Conservation (phyloP, 2,888 invertebrate species). For the Acanthosepion lycidas region DNA sequence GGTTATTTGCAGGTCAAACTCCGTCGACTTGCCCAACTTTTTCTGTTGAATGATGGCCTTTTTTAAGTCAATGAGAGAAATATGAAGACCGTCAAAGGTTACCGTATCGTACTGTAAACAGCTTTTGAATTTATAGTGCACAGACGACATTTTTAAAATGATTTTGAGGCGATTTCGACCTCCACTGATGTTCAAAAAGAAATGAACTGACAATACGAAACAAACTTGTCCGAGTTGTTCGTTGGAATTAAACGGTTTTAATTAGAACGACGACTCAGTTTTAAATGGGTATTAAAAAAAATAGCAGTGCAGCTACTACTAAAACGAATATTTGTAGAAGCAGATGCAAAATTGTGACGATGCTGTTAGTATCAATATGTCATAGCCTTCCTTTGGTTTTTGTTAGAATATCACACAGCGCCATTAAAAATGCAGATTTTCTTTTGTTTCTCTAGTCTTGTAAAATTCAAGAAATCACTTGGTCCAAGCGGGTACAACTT, state of each 20-base stretch:
- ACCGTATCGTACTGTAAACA: conserved; percentile 96
- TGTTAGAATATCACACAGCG: neutral
- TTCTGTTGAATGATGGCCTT: conserved; percentile 95
- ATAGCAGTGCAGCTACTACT: no score
- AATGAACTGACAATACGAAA: no score
- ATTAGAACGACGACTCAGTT: no score
- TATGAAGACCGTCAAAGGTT: conserved; percentile 96
- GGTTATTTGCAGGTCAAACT: conserved; percentile 96
- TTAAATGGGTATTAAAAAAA: no score
- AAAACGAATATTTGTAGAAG: neutral
- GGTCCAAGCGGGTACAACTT: neutral
- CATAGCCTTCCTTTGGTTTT: neutral
- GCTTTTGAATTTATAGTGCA: conserved; percentile 99
- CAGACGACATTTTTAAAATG: conserved; percentile 80
- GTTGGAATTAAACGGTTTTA: no score
- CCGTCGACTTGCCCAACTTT: conserved; percentile 91
- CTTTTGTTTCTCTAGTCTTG: neutral
- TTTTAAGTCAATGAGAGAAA: conserved; percentile 95
- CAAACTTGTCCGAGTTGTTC: no score
- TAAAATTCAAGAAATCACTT: no score
- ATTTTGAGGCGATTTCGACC: no score
- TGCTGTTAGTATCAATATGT: neutral
- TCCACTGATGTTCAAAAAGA: no score
- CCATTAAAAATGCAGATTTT: no score
- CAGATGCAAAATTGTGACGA: neutral